phyloP scores from a whole-genome alignment of 2,113 vertebrate genomes.

The Barbus barbus region DNA sequence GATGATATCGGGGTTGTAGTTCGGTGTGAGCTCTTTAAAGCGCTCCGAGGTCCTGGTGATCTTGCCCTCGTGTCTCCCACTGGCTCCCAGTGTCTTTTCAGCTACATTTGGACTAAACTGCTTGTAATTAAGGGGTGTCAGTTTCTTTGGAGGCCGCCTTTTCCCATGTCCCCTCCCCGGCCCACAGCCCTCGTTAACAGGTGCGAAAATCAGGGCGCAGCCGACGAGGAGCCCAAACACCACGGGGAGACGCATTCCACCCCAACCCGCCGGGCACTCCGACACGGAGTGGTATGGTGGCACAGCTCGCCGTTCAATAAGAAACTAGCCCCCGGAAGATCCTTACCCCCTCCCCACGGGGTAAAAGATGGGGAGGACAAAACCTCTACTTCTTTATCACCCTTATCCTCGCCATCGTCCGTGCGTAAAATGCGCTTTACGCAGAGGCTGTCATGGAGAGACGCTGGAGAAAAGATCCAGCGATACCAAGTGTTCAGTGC shows the following conservation, averaged over 20 bases:
- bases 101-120: conserved; percentile 94
- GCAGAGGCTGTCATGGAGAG: conserved; percentile 53
- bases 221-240: conserved; percentile 71
- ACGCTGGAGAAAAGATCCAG: conserved; percentile 38
- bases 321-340: conserved; percentile 51
- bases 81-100: conserved; percentile 96
- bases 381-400: conserved; percentile 71
- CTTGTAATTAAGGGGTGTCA: conserved; percentile 91
- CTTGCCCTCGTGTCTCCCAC: conserved; percentile 94
- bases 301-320: conserved; percentile 54
- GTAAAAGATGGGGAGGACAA: conserved; percentile 65
- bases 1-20: conserved; percentile 98
- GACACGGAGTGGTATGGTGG: conserved; percentile 55
- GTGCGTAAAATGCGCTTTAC: conserved; percentile 63
- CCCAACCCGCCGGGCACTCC: conserved; percentile 59
- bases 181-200: conserved; percentile 88
- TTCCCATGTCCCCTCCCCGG: conserved; percentile 95
- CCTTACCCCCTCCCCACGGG: conserved; percentile 65
- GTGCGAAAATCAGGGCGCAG: conserved; percentile 84
- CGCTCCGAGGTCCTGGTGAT: conserved; percentile 91
- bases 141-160: conserved; percentile 89
- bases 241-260: conserved; percentile 87
- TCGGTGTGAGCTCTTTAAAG: conserved; percentile 95
- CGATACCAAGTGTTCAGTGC: conserved; percentile 62
- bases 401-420: conserved; percentile 74